Percentiles rank a stretch among this genome's conserved stretches.
phyloP scores from a whole-genome alignment of 1,140 invertebrate genomes.

The Sycophaga agraensis region DNA sequence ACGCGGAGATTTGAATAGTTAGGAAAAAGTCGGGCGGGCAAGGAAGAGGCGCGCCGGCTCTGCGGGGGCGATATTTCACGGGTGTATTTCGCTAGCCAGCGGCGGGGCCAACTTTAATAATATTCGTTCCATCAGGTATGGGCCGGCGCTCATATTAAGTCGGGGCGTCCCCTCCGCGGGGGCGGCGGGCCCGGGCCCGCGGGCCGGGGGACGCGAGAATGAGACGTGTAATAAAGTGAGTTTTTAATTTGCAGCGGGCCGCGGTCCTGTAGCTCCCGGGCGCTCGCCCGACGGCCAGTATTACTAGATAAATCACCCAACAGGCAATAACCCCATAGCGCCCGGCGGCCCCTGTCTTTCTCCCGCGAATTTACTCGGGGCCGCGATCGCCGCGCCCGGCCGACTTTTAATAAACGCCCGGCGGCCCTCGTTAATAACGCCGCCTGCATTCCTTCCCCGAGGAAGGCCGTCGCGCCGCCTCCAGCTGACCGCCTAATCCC shows the following conservation, averaged over 20 bases:
- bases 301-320: slow-evolving; percentile 61
- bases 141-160: slow-evolving; percentile 12
- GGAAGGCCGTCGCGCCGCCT: neutral
- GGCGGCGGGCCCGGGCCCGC: slow-evolving; percentile 36
- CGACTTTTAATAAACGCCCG: slow-evolving; percentile 45
- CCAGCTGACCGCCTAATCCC: no score
- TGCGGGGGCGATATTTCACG: slow-evolving; percentile 52
- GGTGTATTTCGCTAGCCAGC: slow-evolving; percentile 43
- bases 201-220: slow-evolving; percentile 41
- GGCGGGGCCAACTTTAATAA: slow-evolving; percentile 56
- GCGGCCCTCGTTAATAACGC: slow-evolving; percentile 41
- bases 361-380: neutral
- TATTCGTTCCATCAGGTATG: slow-evolving; percentile 59
- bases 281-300: slow-evolving; percentile 53
- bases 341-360: slow-evolving; percentile 11
- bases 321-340: slow-evolving; percentile 53
- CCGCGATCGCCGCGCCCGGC: neutral
- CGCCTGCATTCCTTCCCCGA: neutral
- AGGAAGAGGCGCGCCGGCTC: neutral
- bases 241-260: slow-evolving; percentile 56
- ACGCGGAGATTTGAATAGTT: no score
- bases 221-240: slow-evolving; percentile 60
- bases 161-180: slow-evolving; percentile 9
- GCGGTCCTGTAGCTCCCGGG: slow-evolving; percentile 27
- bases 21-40: slow-evolving; percentile 14